Conservation (phyloP, 2,797 vertebrate species). For the Chiloscyllium punctatum region DNA sequence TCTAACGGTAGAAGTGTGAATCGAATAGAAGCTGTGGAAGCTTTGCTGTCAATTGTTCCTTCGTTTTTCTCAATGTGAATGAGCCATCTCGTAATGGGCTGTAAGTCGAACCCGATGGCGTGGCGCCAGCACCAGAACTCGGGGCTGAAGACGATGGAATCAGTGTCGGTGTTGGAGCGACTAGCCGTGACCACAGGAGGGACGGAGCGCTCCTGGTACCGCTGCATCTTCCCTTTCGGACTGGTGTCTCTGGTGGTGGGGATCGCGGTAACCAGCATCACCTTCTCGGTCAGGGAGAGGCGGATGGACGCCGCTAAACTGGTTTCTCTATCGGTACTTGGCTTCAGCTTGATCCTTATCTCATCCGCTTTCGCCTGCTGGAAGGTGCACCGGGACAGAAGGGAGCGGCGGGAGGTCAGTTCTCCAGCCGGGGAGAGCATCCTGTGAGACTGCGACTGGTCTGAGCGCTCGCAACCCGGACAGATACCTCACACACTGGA, state of each 20-base stretch:
- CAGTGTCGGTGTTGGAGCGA: conserved; percentile 73
- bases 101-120: conserved; percentile 66
- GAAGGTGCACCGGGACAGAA: background rate
- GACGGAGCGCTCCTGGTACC: conserved; percentile 77
- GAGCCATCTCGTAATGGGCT: conserved; percentile 64
- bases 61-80: background rate
- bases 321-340: conserved; percentile 71
- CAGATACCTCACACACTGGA: background rate
- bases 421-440: background rate
- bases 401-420: background rate
- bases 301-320: conserved; percentile 82
- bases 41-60: background rate
- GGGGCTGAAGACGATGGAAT: conserved; percentile 63
- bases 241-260: conserved; percentile 85
- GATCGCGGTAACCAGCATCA: conserved; percentile 76
- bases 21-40: background rate
- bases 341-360: conserved; percentile 39
- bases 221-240: conserved; percentile 70
- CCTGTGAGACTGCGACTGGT: background rate
- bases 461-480: background rate
- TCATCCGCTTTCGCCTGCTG: background rate
- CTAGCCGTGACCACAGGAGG: conserved; percentile 80
- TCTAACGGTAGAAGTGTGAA: background rate
- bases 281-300: conserved; percentile 72
- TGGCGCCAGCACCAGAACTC: conserved; percentile 63